These are phyloP conservation scores for Silurus glanis DNA, from an alignment of 2,113 vertebrate species.

Conservation along the genomic window DNA sequence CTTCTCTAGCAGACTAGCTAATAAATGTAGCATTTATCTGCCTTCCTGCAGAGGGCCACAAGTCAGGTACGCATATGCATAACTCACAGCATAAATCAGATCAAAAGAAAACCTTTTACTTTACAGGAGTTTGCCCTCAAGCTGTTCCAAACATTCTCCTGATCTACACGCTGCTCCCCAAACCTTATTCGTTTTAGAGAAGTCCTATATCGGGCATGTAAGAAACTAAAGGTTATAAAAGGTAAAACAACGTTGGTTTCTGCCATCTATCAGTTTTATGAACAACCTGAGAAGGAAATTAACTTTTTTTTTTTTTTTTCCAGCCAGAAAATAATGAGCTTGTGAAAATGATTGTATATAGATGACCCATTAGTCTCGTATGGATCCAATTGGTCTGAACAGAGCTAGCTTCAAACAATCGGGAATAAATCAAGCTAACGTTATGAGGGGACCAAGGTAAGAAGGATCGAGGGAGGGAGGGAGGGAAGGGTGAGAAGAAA, in stretches of 20 bases:
- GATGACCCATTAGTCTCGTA: slow-evolving; percentile 72
- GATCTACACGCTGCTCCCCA: background rate
- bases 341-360: slow-evolving; percentile 74
- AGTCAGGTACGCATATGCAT: slow-evolving; percentile 55
- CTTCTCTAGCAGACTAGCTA: background rate
- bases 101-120: slow-evolving; percentile 57
- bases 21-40: background rate
- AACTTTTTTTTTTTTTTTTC: slow-evolving; percentile 72
- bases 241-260: slow-evolving; percentile 69
- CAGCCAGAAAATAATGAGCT: slow-evolving; percentile 72
- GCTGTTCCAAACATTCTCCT: slow-evolving; percentile 61
- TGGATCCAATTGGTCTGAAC: slow-evolving; percentile 68
- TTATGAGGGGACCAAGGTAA: slow-evolving; percentile 59
- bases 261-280: slow-evolving; percentile 78
- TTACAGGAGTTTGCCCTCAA: slow-evolving; percentile 62
- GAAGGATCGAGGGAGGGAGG: slow-evolving; percentile 3
- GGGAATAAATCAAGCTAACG: slow-evolving; percentile 73
- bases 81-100: slow-evolving; percentile 58
- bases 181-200: slow-evolving; percentile 64
- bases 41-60: background rate
- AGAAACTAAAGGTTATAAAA: slow-evolving; percentile 64
- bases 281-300: slow-evolving; percentile 73
- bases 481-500: slow-evolving; percentile 60
- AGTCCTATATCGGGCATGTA: slow-evolving; percentile 63
- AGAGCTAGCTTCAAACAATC: slow-evolving; percentile 69